Base-by-base conservation (phyloP, 2,113 vertebrate species). In the Arothron firmamentum region DNA sequence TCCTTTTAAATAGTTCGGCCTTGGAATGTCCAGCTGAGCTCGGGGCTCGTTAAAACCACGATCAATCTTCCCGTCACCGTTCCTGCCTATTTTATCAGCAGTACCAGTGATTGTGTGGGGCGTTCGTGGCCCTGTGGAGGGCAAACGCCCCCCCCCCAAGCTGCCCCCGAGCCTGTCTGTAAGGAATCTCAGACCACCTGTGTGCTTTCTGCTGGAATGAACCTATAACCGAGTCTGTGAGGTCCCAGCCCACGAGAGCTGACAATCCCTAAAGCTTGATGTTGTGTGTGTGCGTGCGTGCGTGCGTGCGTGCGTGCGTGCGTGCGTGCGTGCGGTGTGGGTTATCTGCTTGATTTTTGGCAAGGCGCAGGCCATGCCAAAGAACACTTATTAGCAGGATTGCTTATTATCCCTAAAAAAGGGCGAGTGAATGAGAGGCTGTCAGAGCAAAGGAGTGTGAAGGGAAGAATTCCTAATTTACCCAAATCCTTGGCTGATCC, bases 401-500 rank as follows among this genome's bases (percentile, higher is more conserved):
- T 64, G 25, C 55, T 62, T 74, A 52, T 77, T 85, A 72, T 63
- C 62, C 52, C 49, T 8, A 0, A 49, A 54, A 69, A 64, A 48
- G 18, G 43, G 50, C n/a, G 25, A 47, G n/a, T 2, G 65, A 75
- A 53, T 72, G 59, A 80, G 59, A 69, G 65, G 53, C 49, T 67
- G 48, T 78, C 72, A 56, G 50, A 50, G 51, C 60, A 63, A 65
- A 62, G 56, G 51, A 72, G 57, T 56, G 57, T 31, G 45, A 65
- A 74, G 51, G 62, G 68, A 72, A 80, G 65, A 66, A 79, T 85
- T 84, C 72, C 72, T 74, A 80, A 82, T 86, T 84, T 78, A 79
- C 69, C 69, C 65, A 82, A 82, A 86, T 79, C 87, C 81, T 60
- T 20, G 3, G 25, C 63, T 84, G 83, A 88, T 84, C 84, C 81